Conservation (phyloP, 2,888 invertebrate genomes). For the Linnaemya tessellans region DNA sequence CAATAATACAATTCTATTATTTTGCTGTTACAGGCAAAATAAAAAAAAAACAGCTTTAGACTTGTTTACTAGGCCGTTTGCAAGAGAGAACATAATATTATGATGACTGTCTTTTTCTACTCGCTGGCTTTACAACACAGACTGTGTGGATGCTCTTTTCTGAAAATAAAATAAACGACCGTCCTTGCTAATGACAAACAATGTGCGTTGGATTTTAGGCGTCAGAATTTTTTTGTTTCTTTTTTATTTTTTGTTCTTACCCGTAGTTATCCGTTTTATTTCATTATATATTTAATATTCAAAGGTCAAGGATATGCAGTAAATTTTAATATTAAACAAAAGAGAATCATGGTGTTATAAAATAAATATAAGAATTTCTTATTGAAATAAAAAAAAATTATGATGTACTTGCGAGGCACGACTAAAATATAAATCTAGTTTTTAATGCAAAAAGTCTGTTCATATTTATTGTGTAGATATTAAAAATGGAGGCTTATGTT, state of each 20-base stretch:
- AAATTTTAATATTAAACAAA: not conserved
- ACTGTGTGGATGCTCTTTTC: not conserved
- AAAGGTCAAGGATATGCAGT: constrained; percentile 18
- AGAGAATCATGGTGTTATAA: not conserved
- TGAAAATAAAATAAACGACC: constrained; percentile 39
- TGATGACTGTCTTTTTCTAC: constrained; percentile 18
- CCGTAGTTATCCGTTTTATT: not conserved
- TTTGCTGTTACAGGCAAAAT: not conserved
- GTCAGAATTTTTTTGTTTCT: constrained; percentile 30
- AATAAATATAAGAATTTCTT: not conserved
- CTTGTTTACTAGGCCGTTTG: not conserved
- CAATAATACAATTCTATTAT: constrained; percentile 15
- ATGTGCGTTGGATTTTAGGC: constrained; percentile 49
- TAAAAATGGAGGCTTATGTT: too few species aligned
- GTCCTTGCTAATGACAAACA: constrained; percentile 60
- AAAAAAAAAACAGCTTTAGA: not conserved
- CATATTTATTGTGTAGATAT: too few species aligned
- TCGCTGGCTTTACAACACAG: not conserved
- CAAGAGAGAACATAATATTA: not conserved
- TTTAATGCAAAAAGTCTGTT: too few species aligned
- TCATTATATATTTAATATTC: not conserved
- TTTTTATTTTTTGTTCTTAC: not conserved
- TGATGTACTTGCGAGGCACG: too few species aligned
- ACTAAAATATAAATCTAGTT: too few species aligned
- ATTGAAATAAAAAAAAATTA: too few species aligned